Evolutionary conservation across 2,113 vertebrate species (phyloP).

Genomic region (Gallinago media): DNA sequence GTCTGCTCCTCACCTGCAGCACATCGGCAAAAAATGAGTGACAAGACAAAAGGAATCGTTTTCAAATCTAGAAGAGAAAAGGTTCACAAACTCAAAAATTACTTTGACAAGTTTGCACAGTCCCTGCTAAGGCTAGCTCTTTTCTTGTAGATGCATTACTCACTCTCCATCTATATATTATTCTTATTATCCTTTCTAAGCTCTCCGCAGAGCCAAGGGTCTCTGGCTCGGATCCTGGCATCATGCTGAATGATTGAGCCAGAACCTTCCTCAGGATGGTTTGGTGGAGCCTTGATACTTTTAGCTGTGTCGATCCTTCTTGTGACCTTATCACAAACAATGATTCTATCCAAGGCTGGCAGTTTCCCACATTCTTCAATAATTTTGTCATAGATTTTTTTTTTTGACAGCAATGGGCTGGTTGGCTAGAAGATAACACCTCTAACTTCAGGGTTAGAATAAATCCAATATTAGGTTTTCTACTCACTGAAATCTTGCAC

Average conservation of each 20-base stretch:
- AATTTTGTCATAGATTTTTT: neutral
- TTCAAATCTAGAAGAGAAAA: neutral
- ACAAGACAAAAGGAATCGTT: neutral
- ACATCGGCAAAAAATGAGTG: neutral
- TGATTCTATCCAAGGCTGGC: neutral
- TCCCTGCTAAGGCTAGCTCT: neutral
- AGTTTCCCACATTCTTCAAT: neutral
- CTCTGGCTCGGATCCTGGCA: neutral
- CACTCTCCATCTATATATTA: neutral
- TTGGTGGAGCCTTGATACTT: neutral
- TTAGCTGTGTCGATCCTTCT: neutral
- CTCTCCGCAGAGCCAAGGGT: neutral
- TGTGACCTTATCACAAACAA: neutral
- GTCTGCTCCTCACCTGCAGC: neutral
- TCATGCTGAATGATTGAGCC: neutral
- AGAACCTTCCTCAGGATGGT: neutral
- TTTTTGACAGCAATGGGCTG: neutral
- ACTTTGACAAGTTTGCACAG: neutral
- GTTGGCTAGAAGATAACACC: neutral
- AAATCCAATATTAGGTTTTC: slow-evolving; percentile 12
- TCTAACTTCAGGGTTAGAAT: slow-evolving; percentile 24
- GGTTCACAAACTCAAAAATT: neutral
- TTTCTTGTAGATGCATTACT: neutral
- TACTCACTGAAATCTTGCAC: neutral
- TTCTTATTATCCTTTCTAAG: neutral